A percentile compares a stretch with the other conserved stretches of the same genome.
phyloP scores from a whole-genome alignment of 2,888 invertebrate genomes.

The Eilema sororculum region DNA sequence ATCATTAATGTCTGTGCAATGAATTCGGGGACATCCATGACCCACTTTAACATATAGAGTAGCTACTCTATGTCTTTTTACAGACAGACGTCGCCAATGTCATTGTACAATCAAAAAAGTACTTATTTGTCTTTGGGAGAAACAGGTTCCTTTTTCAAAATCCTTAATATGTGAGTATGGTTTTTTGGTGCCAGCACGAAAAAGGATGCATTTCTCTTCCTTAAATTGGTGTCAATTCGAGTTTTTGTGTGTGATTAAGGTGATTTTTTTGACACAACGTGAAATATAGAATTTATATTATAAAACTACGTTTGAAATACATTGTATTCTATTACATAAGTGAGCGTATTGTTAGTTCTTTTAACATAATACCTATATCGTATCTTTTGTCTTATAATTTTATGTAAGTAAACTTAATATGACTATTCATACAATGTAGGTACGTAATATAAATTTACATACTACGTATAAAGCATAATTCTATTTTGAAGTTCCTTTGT shows the following conservation, averaged over 20 bases:
- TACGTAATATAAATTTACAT: too few relatives aligned
- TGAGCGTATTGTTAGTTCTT: neutral
- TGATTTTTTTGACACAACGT: too few relatives aligned
- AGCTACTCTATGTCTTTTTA: constrained; percentile 39
- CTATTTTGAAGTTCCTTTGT: neutral
- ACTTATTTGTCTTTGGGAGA: neutral
- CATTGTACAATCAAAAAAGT: neutral
- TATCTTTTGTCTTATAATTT: constrained; percentile 2
- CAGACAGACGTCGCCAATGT: constrained; percentile 24
- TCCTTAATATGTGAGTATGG: neutral
- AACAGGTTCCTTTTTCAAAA: neutral
- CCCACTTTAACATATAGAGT: constrained; percentile 55
- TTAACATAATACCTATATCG: neutral
- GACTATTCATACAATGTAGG: neutral
- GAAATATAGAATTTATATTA: neutral
- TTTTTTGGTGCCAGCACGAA: too few relatives aligned
- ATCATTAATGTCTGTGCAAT: constrained; percentile 63
- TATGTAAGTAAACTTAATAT: neutral
- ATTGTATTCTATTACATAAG: neutral
- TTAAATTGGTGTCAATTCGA: too few relatives aligned
- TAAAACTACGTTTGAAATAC: neutral
- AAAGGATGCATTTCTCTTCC: too few relatives aligned
- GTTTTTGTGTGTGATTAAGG: too few relatives aligned
- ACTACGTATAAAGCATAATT: neutral
- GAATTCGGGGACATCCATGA: constrained; percentile 66